Evolutionary conservation across 1,140 invertebrate genomes (phyloP), one percentile per base, ranked within the genome.

Genomic region (Andricus grossulariae): DNA sequence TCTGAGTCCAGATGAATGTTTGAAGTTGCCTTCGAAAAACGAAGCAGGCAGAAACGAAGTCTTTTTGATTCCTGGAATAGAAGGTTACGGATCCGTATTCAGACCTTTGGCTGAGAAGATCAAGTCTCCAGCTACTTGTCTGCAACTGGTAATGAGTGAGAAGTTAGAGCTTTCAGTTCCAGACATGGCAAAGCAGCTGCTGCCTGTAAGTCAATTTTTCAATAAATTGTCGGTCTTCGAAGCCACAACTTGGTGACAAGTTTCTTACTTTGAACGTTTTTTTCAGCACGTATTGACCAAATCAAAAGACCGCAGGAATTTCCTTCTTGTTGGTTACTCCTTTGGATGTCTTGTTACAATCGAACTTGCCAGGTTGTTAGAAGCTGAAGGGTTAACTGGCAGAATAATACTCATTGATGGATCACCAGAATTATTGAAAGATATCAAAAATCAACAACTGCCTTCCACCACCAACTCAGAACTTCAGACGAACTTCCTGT

Each of bases 1-100:
- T 6, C 39, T 87, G 4, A 82, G 74, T 25, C 21, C 76, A 0
- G 79, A 91, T 7, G 71, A 85, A 5, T 86, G 86, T 50, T 12
- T 92, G 8, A 84, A 87, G 73, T 73, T 93, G 18, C 72, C 75
- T 2, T 89, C 87, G 0, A 86, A 83, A 55, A 75, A 80, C 8
- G 82, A 88, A 18, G 71, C 80, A 13, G 88, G 87, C 3, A 82
- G 79, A 60, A 73, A 81, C 7, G 85, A 88, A 73, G 83, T 95
- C 7, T 95, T 96, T 81, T 88, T 96, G 13, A 86, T 96, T 45
- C 94, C 95, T 82, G 94, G 95, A 32, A 93, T 96, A 73, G 95
- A 96, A 91, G 92, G 92, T 55, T 88, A 91, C 75, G 90, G 92
- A 0, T 81, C 86, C 1, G 86, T 94, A n/a, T 90, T 95, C 73